These are phyloP conservation scores for Mormyrus lacerda DNA, from an alignment of 2,113 vertebrate genomes.

Conservation along the genomic window DNA sequence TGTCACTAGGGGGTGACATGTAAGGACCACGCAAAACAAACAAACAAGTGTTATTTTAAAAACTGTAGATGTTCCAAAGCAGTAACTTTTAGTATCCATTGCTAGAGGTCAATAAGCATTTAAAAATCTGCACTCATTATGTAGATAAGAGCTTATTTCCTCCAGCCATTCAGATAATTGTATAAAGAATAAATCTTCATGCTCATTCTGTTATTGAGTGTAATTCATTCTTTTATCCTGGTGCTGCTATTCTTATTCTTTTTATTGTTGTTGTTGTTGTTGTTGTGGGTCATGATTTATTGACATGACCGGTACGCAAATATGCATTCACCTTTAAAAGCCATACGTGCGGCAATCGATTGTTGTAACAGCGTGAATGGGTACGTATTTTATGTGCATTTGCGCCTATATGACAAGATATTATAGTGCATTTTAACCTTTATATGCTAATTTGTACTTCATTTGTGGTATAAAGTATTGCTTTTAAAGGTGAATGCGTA, in stretches of 20 bases:
- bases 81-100: not conserved
- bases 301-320: no score
- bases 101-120: not conserved
- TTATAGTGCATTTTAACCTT: no score
- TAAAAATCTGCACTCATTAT: not conserved
- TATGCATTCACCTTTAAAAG: no score
- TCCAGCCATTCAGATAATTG: not conserved
- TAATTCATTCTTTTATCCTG: not conserved
- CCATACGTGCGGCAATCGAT: no score
- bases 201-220: not conserved
- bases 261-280: not conserved
- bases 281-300: not conserved
- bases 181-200: not conserved
- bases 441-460: not conserved
- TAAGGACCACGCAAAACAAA: not conserved
- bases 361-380: no score
- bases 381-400: no score
- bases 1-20: not conserved
- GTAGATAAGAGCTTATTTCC: not conserved
- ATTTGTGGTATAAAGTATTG: no score
- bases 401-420: no score
- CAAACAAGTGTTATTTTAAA: not conserved
- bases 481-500: no score
- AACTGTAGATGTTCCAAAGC: not conserved
- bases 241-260: not conserved